Base-by-base conservation (phyloP, 2,797 vertebrate species). In the Setipinna tenuifilis region DNA sequence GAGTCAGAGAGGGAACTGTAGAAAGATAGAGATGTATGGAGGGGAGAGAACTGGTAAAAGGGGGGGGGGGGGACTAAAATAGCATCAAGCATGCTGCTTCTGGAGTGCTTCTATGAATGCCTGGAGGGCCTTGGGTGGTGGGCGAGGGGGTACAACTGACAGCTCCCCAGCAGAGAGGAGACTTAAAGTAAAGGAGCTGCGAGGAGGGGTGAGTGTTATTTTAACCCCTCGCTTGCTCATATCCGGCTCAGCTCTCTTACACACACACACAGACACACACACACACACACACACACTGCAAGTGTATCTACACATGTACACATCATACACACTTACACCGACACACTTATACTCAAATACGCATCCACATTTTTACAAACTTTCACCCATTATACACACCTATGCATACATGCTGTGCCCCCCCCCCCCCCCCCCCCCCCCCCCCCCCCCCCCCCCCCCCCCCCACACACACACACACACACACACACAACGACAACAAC, bases 71-170 rank as follows among this genome's bases (percentile, higher is more conserved):
- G 28, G 48, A 62, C 86, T 58, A 88, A 84, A 86, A 87, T 92
- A 92, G 88, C 88, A 85, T 87, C 21, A 82, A 88, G 89, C 83
- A 87, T 90, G 90, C 93, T 95, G 93, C 92, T 92, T 94, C 90
- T 92, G 91, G 91, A 91, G 87, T 89, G 92, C 87, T 91, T 88
- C 90, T 91, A 87, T 89, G 89, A 94, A 95, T 95, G 90, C 92
- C 92, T 94, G 90, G 91, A 92, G 93, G 93, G 91, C 91, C 90
- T 92, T 62, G 25, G 68, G 68, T 17, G 68, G 28, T 31, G 68
- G 68, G 68, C 25, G 14, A 75, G 91, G 88, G 90, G 90, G 89
- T 88, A 88, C 89, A 91, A 86, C 81, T 59, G 75, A 82, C 84
- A 81, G 46, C 81, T 87, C 61, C 54, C 57, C 85, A 75, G 61